phyloP scores from a whole-genome alignment of 2,888 invertebrate genomes.

The Patella pellucida region DNA sequence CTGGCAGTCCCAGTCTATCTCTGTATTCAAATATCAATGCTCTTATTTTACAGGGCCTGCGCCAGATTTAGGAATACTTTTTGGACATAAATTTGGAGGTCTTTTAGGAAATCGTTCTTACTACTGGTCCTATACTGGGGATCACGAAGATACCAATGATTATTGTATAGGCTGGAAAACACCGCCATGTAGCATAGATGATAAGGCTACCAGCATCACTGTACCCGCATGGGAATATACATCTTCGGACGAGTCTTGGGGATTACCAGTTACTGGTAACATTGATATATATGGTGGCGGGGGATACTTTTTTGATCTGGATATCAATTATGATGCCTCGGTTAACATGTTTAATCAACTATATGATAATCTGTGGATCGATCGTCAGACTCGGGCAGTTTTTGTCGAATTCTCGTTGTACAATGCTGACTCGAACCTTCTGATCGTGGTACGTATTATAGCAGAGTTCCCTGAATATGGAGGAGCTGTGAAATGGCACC shows the following conservation, averaged over 20 bases:
- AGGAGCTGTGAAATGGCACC: slow-evolving; percentile 30
- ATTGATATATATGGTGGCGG: slow-evolving; percentile 47
- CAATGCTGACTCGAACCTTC: slow-evolving; percentile 57
- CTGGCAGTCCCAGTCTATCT: too few relatives aligned
- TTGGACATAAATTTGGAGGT: background rate
- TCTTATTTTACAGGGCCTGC: background rate
- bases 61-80: background rate
- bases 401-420: slow-evolving; percentile 63
- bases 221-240: slow-evolving; percentile 41
- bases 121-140: slow-evolving; percentile 28
- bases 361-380: slow-evolving; percentile 50
- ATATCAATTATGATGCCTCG: slow-evolving; percentile 33
- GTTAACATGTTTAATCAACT: slow-evolving; percentile 40
- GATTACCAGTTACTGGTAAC: slow-evolving; percentile 42
- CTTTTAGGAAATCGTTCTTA: slow-evolving; percentile 10
- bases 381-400: slow-evolving; percentile 56
- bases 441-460: slow-evolving; percentile 48
- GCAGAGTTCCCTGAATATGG: slow-evolving; percentile 59
- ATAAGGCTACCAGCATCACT: slow-evolving; percentile 19
- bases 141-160: slow-evolving; percentile 34
- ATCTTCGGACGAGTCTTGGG: slow-evolving; percentile 34
- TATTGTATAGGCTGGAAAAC: slow-evolving; percentile 41
- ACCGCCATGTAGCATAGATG: slow-evolving; percentile 26
- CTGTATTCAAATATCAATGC: too few relatives aligned
- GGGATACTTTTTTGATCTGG: slow-evolving; percentile 45